Evolutionary conservation across 2,797 vertebrate species (phyloP), one percentile per base, ranked within the genome.

Genomic region (Hylomyscus alleni): DNA sequence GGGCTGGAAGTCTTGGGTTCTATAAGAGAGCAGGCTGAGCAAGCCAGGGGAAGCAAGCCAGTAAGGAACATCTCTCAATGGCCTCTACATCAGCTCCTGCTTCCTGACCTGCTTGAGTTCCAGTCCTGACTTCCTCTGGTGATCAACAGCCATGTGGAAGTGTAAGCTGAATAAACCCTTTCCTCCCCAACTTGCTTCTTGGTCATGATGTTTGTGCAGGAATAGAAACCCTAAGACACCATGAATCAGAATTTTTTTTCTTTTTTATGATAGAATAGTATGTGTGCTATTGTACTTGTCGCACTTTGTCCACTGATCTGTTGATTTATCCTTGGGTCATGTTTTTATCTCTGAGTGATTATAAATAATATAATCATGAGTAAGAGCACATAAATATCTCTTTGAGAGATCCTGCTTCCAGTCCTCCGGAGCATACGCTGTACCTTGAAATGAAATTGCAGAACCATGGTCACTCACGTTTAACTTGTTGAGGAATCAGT

Each of bases 241-340:
- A 72, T 60, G 34, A 77, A 72, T 81, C 81, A 90, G 72, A 81
- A 88, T 85, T 73, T 92, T 82, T 12, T 67, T 96, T 89, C 20
- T 17, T 40, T 89, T 82, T 76, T 62, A 40, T 56, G 17, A 29
- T 84, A 72, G 80, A 91, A 34, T 94, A 81, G n/a, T 31, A 44
- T 37, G 44, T 65, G n/a, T 56, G 44, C 92, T 26, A 44, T 17
- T 97, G 6, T 17, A 22, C 60, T 26, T 86, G 29, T n/a, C 65
- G 37, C 15, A 37, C 81, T 87, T 90, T 93, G 84, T 65, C n/a
- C 69, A 4, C 95, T 90, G 22, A 65, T 80, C 24, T 65, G 2
- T 88, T 26, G 11, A 6, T 52, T 65, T 67, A 84, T 26, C 44
- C 54, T 56, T 88, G 37, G 12, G 17, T 82, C 83, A n/a, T 60